Conservation (phyloP, 1,140 invertebrate genomes). For the Fopius arisanus region DNA sequence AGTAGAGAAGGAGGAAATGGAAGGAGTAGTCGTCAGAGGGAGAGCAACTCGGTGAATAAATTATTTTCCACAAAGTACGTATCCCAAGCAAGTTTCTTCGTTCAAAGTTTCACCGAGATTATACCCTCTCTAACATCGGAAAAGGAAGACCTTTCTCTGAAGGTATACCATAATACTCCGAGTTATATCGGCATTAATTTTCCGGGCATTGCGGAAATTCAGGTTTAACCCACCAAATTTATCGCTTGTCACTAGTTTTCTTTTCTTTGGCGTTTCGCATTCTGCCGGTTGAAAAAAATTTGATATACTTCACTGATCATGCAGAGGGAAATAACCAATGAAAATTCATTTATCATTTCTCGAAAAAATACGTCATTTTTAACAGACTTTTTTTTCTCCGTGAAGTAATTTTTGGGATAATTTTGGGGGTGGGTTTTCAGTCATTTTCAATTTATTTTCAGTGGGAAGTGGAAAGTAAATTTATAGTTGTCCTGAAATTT, state of each 20-base stretch:
- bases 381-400: too few relatives aligned
- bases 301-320: too few relatives aligned
- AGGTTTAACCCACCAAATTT: background rate
- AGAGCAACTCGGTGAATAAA: conserved; percentile 32
- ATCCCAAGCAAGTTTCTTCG: background rate
- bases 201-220: background rate
- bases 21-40: background rate
- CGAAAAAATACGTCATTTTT: too few relatives aligned
- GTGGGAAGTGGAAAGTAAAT: too few relatives aligned
- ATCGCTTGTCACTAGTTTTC: background rate
- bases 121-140: conserved; percentile 10
- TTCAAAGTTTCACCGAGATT: conserved; percentile 7
- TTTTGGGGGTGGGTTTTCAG: too few relatives aligned
- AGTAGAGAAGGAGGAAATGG: background rate
- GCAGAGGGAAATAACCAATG: too few relatives aligned
- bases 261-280: too few relatives aligned
- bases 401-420: too few relatives aligned
- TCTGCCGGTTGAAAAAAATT: too few relatives aligned
- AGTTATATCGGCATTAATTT: conserved; percentile 9
- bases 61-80: conserved; percentile 23
- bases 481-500: too few relatives aligned
- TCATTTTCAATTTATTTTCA: too few relatives aligned
- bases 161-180: background rate
- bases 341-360: too few relatives aligned
- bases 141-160: background rate